phyloP scores from a whole-genome alignment of 2,113 vertebrate genomes.

The Oceanodroma tethys region DNA sequence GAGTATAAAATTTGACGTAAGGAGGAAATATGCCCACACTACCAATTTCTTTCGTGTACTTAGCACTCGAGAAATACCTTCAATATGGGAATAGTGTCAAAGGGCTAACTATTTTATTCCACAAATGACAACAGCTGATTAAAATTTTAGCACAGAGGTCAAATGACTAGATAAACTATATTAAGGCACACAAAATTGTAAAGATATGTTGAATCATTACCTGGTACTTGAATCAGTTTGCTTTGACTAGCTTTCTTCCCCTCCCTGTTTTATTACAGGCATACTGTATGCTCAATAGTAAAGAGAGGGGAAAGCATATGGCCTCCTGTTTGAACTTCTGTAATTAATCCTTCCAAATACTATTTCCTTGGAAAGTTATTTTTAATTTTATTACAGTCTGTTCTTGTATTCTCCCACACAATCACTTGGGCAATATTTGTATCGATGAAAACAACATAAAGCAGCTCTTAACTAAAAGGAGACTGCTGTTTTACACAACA shows the following conservation, averaged over 20 bases:
- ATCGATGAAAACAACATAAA: constrained; percentile 62
- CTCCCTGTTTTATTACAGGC: constrained; percentile 54
- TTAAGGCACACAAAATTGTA: background rate
- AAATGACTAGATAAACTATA: background rate
- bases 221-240: constrained; percentile 28
- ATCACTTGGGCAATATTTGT: constrained; percentile 64
- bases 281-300: constrained; percentile 38
- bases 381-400: constrained; percentile 73
- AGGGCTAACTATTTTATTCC: constrained; percentile 3
- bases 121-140: background rate
- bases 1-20: background rate
- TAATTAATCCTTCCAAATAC: constrained; percentile 77
- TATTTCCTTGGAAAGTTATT: constrained; percentile 77
- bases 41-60: background rate
- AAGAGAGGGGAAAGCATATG: constrained; percentile 67
- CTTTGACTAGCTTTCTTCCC: background rate
- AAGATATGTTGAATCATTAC: constrained; percentile 46
- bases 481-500: constrained; percentile 56
- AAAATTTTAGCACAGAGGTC: background rate
- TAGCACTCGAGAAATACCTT: background rate
- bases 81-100: background rate
- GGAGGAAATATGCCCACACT: background rate
- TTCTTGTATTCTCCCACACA: constrained; percentile 66
- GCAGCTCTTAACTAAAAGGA: constrained; percentile 56
- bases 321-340: constrained; percentile 74